Evolutionary conservation across 2,113 vertebrate species (phyloP), one percentile per base, ranked within the genome.

Genomic region (Triplophysa tibetana): DNA sequence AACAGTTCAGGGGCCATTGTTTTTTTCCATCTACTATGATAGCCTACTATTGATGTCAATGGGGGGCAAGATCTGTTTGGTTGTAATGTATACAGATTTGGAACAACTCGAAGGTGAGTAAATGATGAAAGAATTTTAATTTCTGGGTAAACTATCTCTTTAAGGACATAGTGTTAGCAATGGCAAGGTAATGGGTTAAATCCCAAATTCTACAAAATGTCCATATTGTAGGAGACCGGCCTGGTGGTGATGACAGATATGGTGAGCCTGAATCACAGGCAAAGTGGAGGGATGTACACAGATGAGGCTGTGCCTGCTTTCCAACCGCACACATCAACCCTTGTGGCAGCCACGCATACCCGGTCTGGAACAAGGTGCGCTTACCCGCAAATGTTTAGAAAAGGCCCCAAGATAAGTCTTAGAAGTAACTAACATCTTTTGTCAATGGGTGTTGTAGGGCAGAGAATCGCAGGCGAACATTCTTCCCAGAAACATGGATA

Each of bases 401-500:
- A 61, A 63, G n/a, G 13, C 19, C 1, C 19, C 12, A 48, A 43
- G 26, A 24, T 52, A 75, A 29, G 67, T 74, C 33, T 74, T 19
- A 61, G 21, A 50, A 4, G 41, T 4, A 8, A 29, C 62, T 58
- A 21, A 19, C 54, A 8, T 81, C 89, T 81, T 89, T 84, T 82
- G 87, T 54, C 87, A 77, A 81, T 75, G 80, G 88, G 69, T 83
- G 14, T 14, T 88, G 81, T 86, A 96, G 96, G 89, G 88, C 93
- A 64, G 95, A 97, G 90, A 97, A 93, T 88, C 95, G 90, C 38
- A 95, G 92, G 82, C 94, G 96, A 16, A 96, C 96, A 1, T 97
- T 96, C 86, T 98, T 97, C 87, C 96, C 96, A 0, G 96, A 97
- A 88, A 98, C 96, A 0, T 96, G 96, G 96, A 89, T 96, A 85